These are phyloP conservation scores for Catagonus wagneri DNA, from an alignment of 2,113 vertebrate species.

Conservation along the genomic window DNA sequence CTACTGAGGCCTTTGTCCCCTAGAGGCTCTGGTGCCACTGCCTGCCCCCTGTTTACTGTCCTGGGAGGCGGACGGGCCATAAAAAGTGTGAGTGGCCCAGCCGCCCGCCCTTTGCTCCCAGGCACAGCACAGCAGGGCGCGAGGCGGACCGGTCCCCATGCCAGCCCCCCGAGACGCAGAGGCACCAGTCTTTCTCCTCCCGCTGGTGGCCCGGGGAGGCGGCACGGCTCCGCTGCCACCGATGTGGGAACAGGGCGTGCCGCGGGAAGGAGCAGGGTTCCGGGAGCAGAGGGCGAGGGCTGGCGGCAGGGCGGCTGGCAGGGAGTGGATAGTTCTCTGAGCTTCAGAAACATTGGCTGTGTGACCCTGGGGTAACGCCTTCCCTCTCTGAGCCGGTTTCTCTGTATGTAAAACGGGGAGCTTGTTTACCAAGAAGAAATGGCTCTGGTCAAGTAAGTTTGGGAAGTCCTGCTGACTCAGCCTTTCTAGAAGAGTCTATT, in stretches of 20 bases:
- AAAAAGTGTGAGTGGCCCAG: constrained; percentile 27
- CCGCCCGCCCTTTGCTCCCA: constrained; percentile 70
- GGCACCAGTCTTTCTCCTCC: background rate
- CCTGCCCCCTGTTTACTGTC: constrained; percentile 75
- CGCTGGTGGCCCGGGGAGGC: background rate
- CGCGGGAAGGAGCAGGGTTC: background rate
- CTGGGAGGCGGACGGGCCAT: constrained; percentile 77
- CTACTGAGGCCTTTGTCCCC: background rate
- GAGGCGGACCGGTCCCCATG: background rate
- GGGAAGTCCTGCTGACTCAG: background rate
- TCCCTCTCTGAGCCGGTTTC: constrained; percentile 10
- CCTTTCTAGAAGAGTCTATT: background rate
- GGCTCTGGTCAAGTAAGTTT: background rate
- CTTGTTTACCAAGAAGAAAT: background rate
- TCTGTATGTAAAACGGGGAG: background rate
- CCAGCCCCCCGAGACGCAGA: background rate
- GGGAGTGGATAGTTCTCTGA: background rate
- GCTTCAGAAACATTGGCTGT: background rate
- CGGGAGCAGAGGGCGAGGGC: background rate
- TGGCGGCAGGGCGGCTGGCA: background rate
- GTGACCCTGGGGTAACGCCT: background rate
- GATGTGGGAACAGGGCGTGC: no score
- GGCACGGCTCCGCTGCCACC: no score
- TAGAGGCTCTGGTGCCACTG: constrained; percentile 50
- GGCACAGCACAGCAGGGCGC: background rate